Percentiles rank a stretch among this genome's conserved stretches.
Evolutionary conservation across 2,888 invertebrate species (phyloP).

Genomic region (Zele albiditarsus): DNA sequence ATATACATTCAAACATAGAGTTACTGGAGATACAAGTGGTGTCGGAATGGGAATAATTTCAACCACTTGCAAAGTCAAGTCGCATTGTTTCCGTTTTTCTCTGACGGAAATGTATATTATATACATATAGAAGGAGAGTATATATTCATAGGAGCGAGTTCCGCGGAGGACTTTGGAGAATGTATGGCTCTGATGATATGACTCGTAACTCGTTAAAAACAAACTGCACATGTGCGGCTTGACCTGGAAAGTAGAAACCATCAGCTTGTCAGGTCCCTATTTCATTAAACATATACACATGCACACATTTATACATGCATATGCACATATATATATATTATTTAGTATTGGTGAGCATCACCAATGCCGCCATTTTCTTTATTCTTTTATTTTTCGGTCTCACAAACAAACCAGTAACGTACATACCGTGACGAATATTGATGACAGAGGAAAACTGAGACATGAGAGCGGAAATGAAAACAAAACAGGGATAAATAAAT

Average conservation of each 20-base stretch:
- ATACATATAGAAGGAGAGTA: slow-evolving; percentile 40
- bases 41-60: background rate
- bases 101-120: background rate
- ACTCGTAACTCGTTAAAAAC: slow-evolving; percentile 31
- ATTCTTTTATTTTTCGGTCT: background rate
- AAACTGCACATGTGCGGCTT: slow-evolving; percentile 47
- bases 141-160: slow-evolving; percentile 52
- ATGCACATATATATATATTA: background rate
- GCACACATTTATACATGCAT: background rate
- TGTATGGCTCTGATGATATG: slow-evolving; percentile 1
- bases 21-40: background rate
- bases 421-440: background rate
- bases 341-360: background rate
- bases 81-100: background rate
- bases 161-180: slow-evolving; percentile 39
- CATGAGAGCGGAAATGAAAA: slow-evolving; percentile 24
- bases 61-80: slow-evolving; percentile 2
- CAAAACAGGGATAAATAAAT: slow-evolving; percentile 20
- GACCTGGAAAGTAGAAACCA: slow-evolving; percentile 59
- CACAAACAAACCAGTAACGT: background rate
- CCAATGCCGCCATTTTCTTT: background rate
- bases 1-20: background rate
- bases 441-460: slow-evolving; percentile 5
- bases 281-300: slow-evolving; percentile 4
- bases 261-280: slow-evolving; percentile 23